Conservation (phyloP, 2,113 vertebrate species). For the Eulemur rufifrons region DNA sequence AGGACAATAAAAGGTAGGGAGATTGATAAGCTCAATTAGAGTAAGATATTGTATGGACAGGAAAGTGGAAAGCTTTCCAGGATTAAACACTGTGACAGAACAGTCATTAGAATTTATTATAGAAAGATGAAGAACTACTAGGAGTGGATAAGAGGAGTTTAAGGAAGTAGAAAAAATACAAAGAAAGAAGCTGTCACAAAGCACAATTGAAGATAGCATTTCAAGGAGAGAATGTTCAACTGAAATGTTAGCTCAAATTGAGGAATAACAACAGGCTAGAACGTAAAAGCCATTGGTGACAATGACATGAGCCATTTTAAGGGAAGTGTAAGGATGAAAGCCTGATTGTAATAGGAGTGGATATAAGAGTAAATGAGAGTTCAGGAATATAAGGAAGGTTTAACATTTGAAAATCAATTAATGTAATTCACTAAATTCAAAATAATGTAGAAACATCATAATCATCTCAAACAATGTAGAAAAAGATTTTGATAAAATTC, state of each 20-base stretch:
- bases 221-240: neutral
- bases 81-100: neutral
- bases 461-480: neutral
- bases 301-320: neutral
- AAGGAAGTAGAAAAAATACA: neutral
- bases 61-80: neutral
- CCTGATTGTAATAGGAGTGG: neutral
- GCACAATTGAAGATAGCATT: neutral
- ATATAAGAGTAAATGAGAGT: neutral
- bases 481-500: neutral
- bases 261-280: neutral
- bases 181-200: neutral
- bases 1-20: neutral
- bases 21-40: neutral
- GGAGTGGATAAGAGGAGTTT: neutral
- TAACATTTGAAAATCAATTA: neutral
- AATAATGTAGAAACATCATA: neutral
- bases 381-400: neutral
- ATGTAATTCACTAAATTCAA: neutral
- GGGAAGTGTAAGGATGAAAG: neutral
- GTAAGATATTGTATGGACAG: neutral
- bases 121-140: neutral
- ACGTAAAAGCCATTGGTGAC: neutral
- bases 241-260: neutral
- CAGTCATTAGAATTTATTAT: neutral